Base-by-base conservation (phyloP, 2,888 invertebrate species). In the Augochlorella aurata region DNA sequence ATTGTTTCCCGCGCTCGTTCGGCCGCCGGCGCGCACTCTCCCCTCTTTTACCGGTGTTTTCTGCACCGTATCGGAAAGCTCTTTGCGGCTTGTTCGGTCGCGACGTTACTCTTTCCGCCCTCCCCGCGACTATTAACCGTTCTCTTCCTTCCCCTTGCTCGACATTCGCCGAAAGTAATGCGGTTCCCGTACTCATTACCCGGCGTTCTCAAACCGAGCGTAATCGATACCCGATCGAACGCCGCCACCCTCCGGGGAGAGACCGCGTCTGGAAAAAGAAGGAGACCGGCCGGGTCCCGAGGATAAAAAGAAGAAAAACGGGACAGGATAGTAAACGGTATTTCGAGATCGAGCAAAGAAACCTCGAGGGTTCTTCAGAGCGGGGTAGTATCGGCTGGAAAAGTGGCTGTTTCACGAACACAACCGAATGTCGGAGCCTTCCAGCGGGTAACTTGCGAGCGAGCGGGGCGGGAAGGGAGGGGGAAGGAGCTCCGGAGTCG, bases 331-430 rank as follows among this genome's bases (percentile, higher is more conserved):
- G 77, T 72, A 83, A 83, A 81, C 74, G 84, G 82, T 76, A 81
- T 85, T 79, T 84, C 77, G 77, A 71, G 82, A 85, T 89, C 85
- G 88, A 89, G 88, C 88, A 90, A 90, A 83, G 88, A 88, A 87
- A 88, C 83, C 85, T 89, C 82, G 84, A 90, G 88, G 82, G 87
- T 84, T 79, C 87, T 88, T 75, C 85, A 86, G 77, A 38, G 38
- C 38, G 76, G 18, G 70, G 82, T 77, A 74, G 81, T 87, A 84
- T 82, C 76, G 74, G 78, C 52, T 80, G 85, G 84, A 84, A 89
- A 89, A 88, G 88, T 89, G 88, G 86, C 88, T 89, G 88, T 89
- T 89, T 90, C 87, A 83, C 86, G 89, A 87, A 87, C 82, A 87
- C 88, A 87, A 81, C 85, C 69, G 79, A 77, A 75, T 77, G 71